These are phyloP conservation scores for Helarctos malayanus DNA, from an alignment of 2,797 vertebrate genomes.

Conservation along the genomic window DNA sequence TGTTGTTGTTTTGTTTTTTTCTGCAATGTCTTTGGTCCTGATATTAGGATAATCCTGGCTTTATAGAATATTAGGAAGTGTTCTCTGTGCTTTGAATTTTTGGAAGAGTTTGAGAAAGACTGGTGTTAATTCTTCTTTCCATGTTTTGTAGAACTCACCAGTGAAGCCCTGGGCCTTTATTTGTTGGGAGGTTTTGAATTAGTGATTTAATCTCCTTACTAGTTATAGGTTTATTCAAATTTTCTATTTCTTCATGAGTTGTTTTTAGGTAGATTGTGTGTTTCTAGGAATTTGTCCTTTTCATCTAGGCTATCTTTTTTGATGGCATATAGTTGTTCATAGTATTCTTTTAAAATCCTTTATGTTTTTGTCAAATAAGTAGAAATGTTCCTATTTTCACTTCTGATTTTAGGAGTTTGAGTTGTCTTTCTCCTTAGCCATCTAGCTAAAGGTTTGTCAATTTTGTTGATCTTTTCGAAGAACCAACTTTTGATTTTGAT, in stretches of 20 bases:
- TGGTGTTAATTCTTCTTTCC: background rate
- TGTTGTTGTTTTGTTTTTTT: background rate
- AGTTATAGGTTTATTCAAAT: background rate
- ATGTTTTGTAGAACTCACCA: background rate
- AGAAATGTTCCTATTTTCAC: background rate
- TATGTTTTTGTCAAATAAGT: background rate
- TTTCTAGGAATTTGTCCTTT: background rate
- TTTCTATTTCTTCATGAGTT: background rate
- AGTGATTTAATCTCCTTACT: background rate
- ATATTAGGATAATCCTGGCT: background rate
- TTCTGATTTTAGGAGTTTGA: background rate
- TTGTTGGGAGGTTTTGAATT: background rate
- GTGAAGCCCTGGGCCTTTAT: background rate
- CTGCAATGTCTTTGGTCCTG: background rate
- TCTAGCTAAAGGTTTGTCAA: background rate
- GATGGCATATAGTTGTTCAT: background rate
- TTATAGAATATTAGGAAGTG: background rate
- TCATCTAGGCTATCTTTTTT: background rate
- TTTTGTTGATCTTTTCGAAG: background rate
- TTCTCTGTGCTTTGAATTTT: background rate
- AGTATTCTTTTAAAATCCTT: background rate
- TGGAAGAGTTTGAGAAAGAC: background rate
- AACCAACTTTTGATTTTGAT: background rate
- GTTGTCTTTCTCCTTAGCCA: background rate
- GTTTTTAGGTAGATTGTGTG: background rate